Evolutionary conservation across 92 coral and sea anemone genomes (phyloP), one percentile per base, ranked within the genome.

Genomic region (Virgularia gustaviana): DNA sequence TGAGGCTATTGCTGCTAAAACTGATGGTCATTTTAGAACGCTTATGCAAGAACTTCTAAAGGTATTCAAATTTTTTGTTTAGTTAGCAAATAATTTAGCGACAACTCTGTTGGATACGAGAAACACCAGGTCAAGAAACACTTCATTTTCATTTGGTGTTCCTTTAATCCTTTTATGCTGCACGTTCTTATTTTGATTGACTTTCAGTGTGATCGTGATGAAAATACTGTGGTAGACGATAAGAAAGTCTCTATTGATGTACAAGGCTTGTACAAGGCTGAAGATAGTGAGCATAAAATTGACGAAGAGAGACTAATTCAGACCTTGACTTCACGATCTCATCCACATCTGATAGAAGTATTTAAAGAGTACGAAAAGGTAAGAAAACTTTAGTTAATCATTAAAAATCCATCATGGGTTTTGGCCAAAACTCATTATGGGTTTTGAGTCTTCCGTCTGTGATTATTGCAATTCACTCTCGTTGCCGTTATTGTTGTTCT

Each of bases 1-100:
- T 49, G 87, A 88, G 36, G 83, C 84, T 6, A 88, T 91, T 30
- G 95, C 83, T 74, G 79, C 65, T 35, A 95, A 91, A 68, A 88
- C 89, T 86, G 97, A 91, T 33, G 97, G 96, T 19, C 89, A 88
- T 63, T 78, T 91, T 27, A 56, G 72, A 45, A 65, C 24, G 12
- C 36, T 65, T 0, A 53, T 65, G 12, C 55, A 41, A 0, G 72
- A 65, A 44, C 41, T 65, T 18, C 47, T 65, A 11, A 65, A 65
- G 42, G 72, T 65, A 52, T 2, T n/a, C n/a, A n/a, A n/a, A n/a
- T n/a, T n/a, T n/a, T n/a, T n/a, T n/a, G n/a, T n/a, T n/a, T n/a
- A n/a, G n/a, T n/a, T n/a, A n/a, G n/a, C n/a, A n/a, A n/a, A n/a
- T n/a, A n/a, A n/a, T n/a, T n/a, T n/a, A n/a, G n/a, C n/a, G n/a